These are phyloP conservation scores for Ctenomys sociabilis DNA, from an alignment of 2,113 vertebrate genomes.

Conservation along the genomic window DNA sequence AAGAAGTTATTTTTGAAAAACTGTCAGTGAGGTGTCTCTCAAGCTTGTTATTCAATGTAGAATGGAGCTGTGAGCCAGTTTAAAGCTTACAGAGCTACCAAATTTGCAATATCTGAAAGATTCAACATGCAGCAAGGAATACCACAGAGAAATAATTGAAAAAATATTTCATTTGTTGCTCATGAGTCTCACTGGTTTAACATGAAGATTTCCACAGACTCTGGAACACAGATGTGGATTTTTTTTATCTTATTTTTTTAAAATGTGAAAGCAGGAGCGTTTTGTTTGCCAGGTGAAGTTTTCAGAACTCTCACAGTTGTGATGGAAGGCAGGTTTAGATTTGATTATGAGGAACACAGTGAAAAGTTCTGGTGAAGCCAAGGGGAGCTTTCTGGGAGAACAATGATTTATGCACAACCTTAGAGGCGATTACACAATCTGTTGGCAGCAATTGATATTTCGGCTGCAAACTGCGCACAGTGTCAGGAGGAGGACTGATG, in stretches of 20 bases:
- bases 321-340: slow-evolving; percentile 58
- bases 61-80: background rate
- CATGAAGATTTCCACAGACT: slow-evolving; percentile 25
- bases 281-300: slow-evolving; percentile 61
- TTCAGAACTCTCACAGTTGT: slow-evolving; percentile 48
- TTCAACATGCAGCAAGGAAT: background rate
- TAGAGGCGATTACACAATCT: slow-evolving; percentile 43
- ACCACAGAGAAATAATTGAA: background rate
- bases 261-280: background rate
- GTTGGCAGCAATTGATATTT: slow-evolving; percentile 52
- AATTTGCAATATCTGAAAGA: background rate
- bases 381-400: background rate
- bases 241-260: background rate
- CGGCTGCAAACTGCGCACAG: slow-evolving; percentile 45
- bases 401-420: background rate
- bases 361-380: slow-evolving; percentile 47
- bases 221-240: slow-evolving; percentile 3
- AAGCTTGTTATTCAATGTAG: background rate
- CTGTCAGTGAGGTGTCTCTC: background rate
- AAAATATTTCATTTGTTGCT: slow-evolving; percentile 14
- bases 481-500: background rate
- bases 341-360: background rate
- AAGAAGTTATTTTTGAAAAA: slow-evolving; percentile 25
- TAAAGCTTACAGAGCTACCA: slow-evolving; percentile 15
- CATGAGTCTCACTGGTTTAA: slow-evolving; percentile 22